Conservation (phyloP, 1,140 invertebrate species). For the Drosophila repletoides region DNA sequence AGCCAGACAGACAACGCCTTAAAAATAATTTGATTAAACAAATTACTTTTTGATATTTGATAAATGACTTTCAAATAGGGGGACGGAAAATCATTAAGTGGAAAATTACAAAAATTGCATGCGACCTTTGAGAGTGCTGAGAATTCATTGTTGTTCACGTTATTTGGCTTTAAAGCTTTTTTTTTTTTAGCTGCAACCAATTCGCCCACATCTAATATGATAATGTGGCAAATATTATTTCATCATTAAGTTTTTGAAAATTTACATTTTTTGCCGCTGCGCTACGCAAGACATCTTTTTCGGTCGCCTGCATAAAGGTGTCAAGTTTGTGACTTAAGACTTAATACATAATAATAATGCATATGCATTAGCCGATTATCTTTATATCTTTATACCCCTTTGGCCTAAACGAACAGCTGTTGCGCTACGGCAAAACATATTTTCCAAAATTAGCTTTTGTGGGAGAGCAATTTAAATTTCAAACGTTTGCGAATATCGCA, state of each 20-base stretch:
- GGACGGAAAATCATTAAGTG: conserved; percentile 47
- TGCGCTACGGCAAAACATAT: no score
- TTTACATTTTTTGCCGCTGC: conserved; percentile 29
- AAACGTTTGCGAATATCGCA: no score
- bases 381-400: background rate
- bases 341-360: conserved; percentile 12
- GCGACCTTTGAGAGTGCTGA: conserved; percentile 51
- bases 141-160: no score
- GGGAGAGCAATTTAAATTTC: no score
- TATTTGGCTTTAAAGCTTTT: conserved; percentile 33
- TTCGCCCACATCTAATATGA: conserved; percentile 52
- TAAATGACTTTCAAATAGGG: conserved; percentile 30
- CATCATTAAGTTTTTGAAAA: conserved; percentile 31
- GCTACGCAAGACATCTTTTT: conserved; percentile 39
- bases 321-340: conserved; percentile 28
- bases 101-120: conserved; percentile 63
- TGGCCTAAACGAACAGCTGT: background rate
- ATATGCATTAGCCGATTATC: conserved; percentile 35
- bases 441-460: no score
- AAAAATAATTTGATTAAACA: conserved; percentile 25
- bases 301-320: conserved; percentile 34
- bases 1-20: conserved; percentile 22
- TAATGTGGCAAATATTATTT: conserved; percentile 42
- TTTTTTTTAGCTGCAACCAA: conserved; percentile 40
- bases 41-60: conserved; percentile 42